Conservation (phyloP, 2,113 vertebrate genomes). For the Synchiropus splendidus region DNA sequence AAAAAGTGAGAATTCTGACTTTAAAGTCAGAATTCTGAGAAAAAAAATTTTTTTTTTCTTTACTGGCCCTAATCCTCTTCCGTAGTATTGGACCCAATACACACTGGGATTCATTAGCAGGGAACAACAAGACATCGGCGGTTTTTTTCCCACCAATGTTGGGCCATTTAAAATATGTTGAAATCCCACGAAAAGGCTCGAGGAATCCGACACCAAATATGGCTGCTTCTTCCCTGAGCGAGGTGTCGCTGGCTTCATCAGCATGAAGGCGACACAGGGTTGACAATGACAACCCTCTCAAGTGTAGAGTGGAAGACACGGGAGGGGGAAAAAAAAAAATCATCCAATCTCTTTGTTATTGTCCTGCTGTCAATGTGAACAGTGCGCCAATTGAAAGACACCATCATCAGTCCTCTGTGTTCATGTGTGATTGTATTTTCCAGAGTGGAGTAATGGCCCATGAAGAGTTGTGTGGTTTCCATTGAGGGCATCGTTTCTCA, state of each 20-base stretch:
- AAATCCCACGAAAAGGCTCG: no score
- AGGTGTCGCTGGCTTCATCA: background rate
- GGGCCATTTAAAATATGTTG: no score
- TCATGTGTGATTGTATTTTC: slow-evolving; percentile 45
- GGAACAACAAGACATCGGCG: no score
- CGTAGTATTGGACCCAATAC: no score
- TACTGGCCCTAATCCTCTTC: no score
- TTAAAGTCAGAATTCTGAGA: no score
- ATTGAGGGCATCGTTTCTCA: slow-evolving; percentile 47
- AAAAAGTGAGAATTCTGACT: no score
- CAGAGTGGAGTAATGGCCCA: slow-evolving; percentile 46
- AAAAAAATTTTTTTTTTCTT: no score
- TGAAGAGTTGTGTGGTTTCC: slow-evolving; percentile 40
- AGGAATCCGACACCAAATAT: no score
- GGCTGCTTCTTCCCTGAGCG: no score
- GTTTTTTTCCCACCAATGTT: no score
- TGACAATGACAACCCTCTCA: slow-evolving; percentile 5
- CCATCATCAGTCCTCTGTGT: slow-evolving; percentile 6
- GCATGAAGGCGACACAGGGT: slow-evolving; percentile 18
- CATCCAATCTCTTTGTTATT: slow-evolving; percentile 25
- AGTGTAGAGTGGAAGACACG: background rate
- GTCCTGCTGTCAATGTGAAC: slow-evolving; percentile 39
- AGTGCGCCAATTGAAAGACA: slow-evolving; percentile 24
- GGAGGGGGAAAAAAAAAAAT: slow-evolving; percentile 28
- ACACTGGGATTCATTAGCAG: no score